A percentile compares a stretch with the other conserved stretches of the same genome.
phyloP scores from a whole-genome alignment of 1,140 invertebrate species.

The Conopomorpha cramerella region DNA sequence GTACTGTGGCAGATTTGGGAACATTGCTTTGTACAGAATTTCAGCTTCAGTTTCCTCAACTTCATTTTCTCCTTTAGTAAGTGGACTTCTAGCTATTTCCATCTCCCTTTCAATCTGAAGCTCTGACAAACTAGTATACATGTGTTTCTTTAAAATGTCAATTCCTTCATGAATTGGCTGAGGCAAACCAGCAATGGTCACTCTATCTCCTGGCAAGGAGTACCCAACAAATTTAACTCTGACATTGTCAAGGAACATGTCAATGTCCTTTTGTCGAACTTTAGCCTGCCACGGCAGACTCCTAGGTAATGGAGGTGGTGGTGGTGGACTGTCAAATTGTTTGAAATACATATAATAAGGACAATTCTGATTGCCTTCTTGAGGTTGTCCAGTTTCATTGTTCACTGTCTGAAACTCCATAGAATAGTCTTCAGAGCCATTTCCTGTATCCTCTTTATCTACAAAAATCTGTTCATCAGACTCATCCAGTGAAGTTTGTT shows the following conservation, averaged over 20 bases:
- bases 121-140: conserved; percentile 83
- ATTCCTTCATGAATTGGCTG: conserved; percentile 95
- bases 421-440: conserved; percentile 52
- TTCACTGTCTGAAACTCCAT: conserved; percentile 51
- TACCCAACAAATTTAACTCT: conserved; percentile 96
- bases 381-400: conserved; percentile 26
- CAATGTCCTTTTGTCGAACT: conserved; percentile 92
- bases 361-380: conserved; percentile 32
- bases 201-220: conserved; percentile 79
- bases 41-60: conserved; percentile 82
- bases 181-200: conserved; percentile 89
- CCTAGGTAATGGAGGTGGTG: conserved; percentile 55
- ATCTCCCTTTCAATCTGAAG: conserved; percentile 84
- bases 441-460: conserved; percentile 66
- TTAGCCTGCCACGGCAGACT: conserved; percentile 94
- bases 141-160: conserved; percentile 85
- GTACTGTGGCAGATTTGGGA: conserved; percentile 93
- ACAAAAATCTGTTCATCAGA: conserved; percentile 71
- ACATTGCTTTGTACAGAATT: conserved; percentile 87
- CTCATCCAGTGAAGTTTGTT: conserved; percentile 93
- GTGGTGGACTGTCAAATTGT: conserved; percentile 52
- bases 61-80: conserved; percentile 75
- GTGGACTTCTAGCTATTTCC: conserved; percentile 77
- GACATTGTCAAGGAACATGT: conserved; percentile 88
- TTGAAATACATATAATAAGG: conserved; percentile 48